Base-by-base conservation (phyloP, 2,888 invertebrate genomes). In the Amiota minor region DNA sequence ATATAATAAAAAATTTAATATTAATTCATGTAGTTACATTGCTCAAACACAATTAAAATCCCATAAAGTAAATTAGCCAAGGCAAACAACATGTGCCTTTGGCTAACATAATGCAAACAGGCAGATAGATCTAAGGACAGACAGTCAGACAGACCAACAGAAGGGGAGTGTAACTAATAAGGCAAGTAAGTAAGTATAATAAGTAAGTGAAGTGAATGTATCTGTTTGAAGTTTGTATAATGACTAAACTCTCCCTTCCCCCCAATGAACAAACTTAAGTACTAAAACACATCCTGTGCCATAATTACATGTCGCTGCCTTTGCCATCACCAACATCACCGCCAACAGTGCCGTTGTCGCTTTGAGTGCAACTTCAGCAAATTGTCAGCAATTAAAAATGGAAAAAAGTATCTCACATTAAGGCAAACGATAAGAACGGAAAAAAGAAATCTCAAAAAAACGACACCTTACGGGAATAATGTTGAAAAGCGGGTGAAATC, bases 1-100 rank as follows among this genome's bases (percentile, higher is more conserved):
- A 35, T 35, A 35, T 35, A 35, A 35, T 35, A 11, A 59, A 59
- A 59, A 59, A 16, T 11, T 59, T 20, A 18, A 20, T 20, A 16
- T 59, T 68, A 68, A 53, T 53, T 50, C 67, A 53, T 50, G 23
- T 53, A 23, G 23, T 6, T 16, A 68, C 50, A 68, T 53, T 20
- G 80, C 35, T 35, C 75, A 83, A 83, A 83, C 82, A 85, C 84
- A 83, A 83, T 83, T 83, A 83, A 83, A 83, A 85, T 82, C 80
- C 81, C 83, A 85, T 83, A 83, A 85, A 85, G 80, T 79, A 83
- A 83, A 83, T 83, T 83, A 85, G 84, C 84, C 83, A 82, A 76
- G 85, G 78, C 81, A 83, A 83, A 85, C 79, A 82, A 83, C 85
- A 79, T 85, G 82, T 35, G 80, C 79, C 78, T 82, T 78, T 78